phyloP scores from a whole-genome alignment of 2,797 vertebrate genomes.

The Euphonia xanthogaster region DNA sequence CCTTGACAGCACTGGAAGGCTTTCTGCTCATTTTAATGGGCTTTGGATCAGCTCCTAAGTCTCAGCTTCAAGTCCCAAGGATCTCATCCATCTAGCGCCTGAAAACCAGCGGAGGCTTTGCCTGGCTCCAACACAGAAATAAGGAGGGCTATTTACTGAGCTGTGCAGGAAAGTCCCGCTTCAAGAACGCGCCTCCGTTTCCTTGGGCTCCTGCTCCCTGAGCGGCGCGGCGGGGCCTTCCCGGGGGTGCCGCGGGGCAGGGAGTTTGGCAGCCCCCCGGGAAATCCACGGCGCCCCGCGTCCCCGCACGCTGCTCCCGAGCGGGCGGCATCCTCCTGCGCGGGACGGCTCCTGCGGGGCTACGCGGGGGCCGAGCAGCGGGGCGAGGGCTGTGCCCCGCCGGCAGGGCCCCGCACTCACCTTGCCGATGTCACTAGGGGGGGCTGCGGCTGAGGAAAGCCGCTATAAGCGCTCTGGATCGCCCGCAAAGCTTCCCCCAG shows the following conservation, averaged over 20 bases:
- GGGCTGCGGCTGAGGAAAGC: slow-evolving; percentile 62
- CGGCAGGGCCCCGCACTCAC: not conserved
- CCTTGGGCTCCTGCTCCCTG: not conserved
- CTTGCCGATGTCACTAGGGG: slow-evolving; percentile 57
- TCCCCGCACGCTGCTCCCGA: not conserved
- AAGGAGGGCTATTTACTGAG: not conserved
- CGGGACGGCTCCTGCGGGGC: not conserved
- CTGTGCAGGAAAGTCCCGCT: not conserved
- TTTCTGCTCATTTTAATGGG: not conserved
- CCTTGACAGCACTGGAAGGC: not conserved
- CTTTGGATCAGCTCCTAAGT: not conserved
- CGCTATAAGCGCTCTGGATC: not conserved
- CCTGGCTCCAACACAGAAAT: not conserved
- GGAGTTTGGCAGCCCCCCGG: not conserved
- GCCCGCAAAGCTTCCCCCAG: not conserved
- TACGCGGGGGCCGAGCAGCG: not conserved
- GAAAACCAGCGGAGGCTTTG: not conserved
- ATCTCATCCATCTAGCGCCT: not conserved
- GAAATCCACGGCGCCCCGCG: not conserved
- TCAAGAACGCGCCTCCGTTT: not conserved
- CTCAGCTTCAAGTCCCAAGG: not conserved
- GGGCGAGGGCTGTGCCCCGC: not conserved
- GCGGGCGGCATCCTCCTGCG: not conserved
- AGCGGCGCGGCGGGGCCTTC: not conserved
- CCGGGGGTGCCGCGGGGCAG: not conserved